phyloP scores from a whole-genome alignment of 2,113 vertebrate genomes.

The Toxotes jaculatrix region DNA sequence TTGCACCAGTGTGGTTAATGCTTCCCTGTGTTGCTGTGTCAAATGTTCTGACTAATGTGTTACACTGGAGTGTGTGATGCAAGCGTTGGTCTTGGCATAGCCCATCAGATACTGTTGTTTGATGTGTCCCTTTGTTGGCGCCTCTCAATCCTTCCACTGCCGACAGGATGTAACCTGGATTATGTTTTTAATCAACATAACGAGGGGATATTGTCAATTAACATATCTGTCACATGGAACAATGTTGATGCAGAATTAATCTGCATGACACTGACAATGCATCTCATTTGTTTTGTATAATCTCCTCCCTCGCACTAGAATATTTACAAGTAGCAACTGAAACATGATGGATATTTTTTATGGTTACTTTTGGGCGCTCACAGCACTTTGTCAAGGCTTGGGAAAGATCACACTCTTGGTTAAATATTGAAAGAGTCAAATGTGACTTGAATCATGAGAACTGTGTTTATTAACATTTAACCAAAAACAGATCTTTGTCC shows the following conservation, averaged over 20 bases:
- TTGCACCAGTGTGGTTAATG: background rate
- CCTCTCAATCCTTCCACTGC: background rate
- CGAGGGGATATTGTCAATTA: background rate
- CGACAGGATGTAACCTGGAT: background rate
- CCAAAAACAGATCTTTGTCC: background rate
- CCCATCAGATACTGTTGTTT: conserved; percentile 8
- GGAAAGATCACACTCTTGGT: background rate
- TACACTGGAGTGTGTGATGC: conserved; percentile 11
- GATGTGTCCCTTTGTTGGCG: conserved; percentile 14
- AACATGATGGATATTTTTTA: background rate
- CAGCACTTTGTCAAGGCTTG: background rate
- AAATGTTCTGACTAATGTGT: background rate
- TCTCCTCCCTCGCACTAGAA: background rate
- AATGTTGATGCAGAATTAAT: background rate
- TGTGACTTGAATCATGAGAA: background rate
- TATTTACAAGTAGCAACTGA: no score
- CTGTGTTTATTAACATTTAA: background rate
- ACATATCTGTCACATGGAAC: background rate
- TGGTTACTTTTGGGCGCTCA: background rate
- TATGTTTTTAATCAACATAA: background rate
- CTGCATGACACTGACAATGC: background rate
- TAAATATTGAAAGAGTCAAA: background rate
- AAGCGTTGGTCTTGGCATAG: conserved; percentile 34
- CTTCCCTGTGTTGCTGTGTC: background rate
- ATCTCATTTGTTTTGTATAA: background rate